Base-by-base conservation (phyloP, 23 tunicate genomes). In the Halocynthia roretzi region DNA sequence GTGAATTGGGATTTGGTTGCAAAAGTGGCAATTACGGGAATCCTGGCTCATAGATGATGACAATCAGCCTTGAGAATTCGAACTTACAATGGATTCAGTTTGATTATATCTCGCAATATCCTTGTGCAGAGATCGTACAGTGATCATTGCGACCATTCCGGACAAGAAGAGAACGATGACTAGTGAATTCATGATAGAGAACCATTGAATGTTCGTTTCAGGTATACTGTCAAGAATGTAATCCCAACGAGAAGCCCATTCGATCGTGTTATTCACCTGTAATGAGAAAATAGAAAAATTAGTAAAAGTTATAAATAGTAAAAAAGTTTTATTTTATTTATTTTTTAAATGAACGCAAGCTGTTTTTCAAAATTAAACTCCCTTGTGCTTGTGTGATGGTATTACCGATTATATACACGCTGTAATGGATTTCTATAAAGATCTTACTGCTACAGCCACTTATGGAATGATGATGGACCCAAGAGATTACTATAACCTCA, bases 181-280 rank as follows among this genome's bases (percentile, higher is more conserved):
- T 0, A 96, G 82, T 19, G 99, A 96, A 73, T 96, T 96, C 93
- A 96, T 85, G 83, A 96, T 96, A 50, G 99, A 96, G 63, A 96
- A 96, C 99, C 99, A 96, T 75, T 96, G 99, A 60, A 96, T 96
- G 73, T 86, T 89, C 70, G 99, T 81, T 67, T 85, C 81, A 7
- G 99, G 90, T 51, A 82, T 50, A n/a, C 93, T 85, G 54, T 76
- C 93, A 2, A 96, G 81, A 76, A 96, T 88, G 71, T 96, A 96
- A 79, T 96, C 99, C 99, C 99, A 96, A 70, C 99, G 79, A 17
- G 96, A 89, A 5, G 99, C 99, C 99, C 99, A 96, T 52, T 79
- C 80, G 21, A 89, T 83, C 8, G 70, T 17, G 51, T 71, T 68
- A 70, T 91, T 74, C 55, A 70, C 71, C 97, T 91, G 83, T 0